Base-by-base conservation (phyloP, 2,797 vertebrate genomes). In the Danionella dracula region DNA sequence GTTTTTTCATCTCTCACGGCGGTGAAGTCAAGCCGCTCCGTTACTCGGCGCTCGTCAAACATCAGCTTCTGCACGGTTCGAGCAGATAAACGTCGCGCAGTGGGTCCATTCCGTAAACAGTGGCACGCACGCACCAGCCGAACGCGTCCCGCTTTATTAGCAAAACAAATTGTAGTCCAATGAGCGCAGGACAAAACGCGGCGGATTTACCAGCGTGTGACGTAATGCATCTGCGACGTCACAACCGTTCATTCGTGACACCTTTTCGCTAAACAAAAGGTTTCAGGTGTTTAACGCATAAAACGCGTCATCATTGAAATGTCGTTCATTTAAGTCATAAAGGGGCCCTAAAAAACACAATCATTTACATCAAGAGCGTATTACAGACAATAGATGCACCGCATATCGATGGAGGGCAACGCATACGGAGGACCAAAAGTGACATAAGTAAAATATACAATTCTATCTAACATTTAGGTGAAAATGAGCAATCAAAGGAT, bases 1-100 rank as follows among this genome's bases (percentile, higher is more conserved):
- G 93, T 72, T 85, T 92, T 78, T 93, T 92, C 94, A 95, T 95
- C 16, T 37, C 61, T 62, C 15, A 8, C 44, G 13, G 12, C 23
- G 17, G 37, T 29, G 20, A 6, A 49, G 0, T 10, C 19, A 40
- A 44, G 42, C n/a, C n/a, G 20, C 48, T 32, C 8, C 2, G 23
- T 15, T n/a, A 38, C 16, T 23, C 23, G n/a, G 35, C n/a, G 23
- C 42, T 34, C 49, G 23, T 54, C 29, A 44, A 15, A 44, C 41
- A 64, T 45, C 61, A 54, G 38, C 49, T 64, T 12, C 40, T 37
- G 66, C 4, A 16, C 31, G 54, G 35, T 29, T 21, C 23, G 65
- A 68, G 8, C 53, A 32, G 40, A 41, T 20, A 10, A 5, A 40
- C 16, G 4, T 34, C 32, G n/a, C 12, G 15, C 21, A 23, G 23